phyloP scores from a whole-genome alignment of 2,797 vertebrate species.

The Tokudaia tokunoshimensis region DNA sequence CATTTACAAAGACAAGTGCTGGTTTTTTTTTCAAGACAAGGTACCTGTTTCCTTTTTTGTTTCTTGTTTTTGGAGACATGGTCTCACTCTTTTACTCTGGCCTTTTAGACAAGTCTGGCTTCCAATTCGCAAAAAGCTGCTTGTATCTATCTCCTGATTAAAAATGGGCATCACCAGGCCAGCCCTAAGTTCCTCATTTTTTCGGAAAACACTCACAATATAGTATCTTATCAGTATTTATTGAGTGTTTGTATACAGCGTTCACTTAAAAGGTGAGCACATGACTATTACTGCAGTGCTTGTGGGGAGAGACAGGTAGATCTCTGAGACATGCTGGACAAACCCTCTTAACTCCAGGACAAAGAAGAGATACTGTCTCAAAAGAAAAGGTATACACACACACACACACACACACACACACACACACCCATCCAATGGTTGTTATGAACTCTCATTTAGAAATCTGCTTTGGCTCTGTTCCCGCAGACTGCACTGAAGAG shows the following conservation, averaged over 20 bases:
- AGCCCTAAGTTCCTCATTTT: neutral
- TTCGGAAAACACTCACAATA: constrained; percentile 2
- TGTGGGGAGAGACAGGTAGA: neutral
- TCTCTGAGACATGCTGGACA: neutral
- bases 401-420: neutral
- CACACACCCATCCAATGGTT: too few species aligned
- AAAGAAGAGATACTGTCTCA: neutral
- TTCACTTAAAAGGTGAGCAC: neutral
- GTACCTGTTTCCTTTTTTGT: neutral
- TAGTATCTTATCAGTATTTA: constrained; percentile 25
- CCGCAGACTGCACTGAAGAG: too few species aligned
- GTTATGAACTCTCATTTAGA: too few species aligned
- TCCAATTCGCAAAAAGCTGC: neutral
- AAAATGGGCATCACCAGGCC: neutral
- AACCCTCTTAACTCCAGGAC: neutral
- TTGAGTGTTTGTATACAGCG: neutral
- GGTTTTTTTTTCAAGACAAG: constrained; percentile 27
- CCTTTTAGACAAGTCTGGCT: neutral
- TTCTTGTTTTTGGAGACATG: neutral
- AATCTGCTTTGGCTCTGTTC: too few species aligned
- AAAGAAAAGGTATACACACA: neutral
- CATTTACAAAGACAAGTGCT: constrained; percentile 2
- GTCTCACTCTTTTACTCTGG: neutral
- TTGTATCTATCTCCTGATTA: neutral
- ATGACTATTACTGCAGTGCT: neutral